Evolutionary conservation across 2,888 invertebrate species (phyloP), one percentile per base, ranked within the genome.

Genomic region (Lepidochrysops patricia): DNA sequence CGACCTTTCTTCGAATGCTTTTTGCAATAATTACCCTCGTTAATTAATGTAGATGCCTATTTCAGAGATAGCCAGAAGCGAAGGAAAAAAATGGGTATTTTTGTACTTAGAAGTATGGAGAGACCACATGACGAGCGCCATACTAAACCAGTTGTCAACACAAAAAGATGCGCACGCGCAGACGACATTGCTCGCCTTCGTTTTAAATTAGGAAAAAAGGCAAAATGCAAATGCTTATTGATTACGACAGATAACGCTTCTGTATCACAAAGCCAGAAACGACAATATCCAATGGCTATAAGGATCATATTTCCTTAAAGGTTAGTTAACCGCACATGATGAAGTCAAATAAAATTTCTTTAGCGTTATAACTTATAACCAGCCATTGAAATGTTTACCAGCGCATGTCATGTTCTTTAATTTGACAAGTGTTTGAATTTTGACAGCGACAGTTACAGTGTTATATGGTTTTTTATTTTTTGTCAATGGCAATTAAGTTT

Each of bases 171-270:
- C 68, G 65, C 64, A 60, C 60, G 67, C 62, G 68, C 67, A 65
- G 63, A 57, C 58, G 60, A 59, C 66, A 59, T 61, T 64, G 63
- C 58, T 63, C 63, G 29, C 12, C 29, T 9, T 4, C 54, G 29
- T 54, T 54, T 32, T 54, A 19, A 52, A 52, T 27, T 52, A 52
- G 27, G 15, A 54, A 54, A 54, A 52, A 52, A 52, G 52, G 61
- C 67, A 69, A 70, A 75, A 68, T 70, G 69, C n/a, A 72, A 72
- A 75, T 70, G 65, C 72, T 76, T 72, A 76, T 75, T 75, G 72
- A 76, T 73, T 70, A 67, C 72, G 73, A 75, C 76, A 75, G 73
- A 73, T 74, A 79, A 75, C 71, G 73, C 73, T 75, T 72, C 74
- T 68, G 67, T 13, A 9, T 29, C 15, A 54, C 4, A 4, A 49